Evolutionary conservation across 30 jellyfish, hydroid and myxozoan species (phyloP).

Genomic region (Chrysaora quinquecirrha): DNA sequence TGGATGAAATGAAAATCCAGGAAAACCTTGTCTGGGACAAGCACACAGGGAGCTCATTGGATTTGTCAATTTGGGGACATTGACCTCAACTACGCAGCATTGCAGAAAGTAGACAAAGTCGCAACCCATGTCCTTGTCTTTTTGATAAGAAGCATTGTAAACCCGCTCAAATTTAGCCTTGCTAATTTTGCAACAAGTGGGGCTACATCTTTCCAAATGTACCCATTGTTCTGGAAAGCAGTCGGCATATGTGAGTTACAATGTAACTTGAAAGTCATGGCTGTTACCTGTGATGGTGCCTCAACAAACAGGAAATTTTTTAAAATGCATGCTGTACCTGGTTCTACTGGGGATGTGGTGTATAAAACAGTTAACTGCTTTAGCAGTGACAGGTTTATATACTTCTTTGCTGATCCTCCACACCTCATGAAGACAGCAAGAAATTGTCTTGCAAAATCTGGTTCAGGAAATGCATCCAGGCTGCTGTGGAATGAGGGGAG

Average conservation of each 20-base stretch:
- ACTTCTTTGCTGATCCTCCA: neutral
- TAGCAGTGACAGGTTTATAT: neutral
- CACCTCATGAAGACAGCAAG: neutral
- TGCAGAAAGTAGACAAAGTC: neutral
- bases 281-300: neutral
- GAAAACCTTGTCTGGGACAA: neutral
- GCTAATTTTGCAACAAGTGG: neutral
- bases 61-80: neutral
- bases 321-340: neutral
- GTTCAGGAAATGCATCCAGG: neutral
- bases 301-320: neutral
- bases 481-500: neutral
- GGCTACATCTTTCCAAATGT: neutral
- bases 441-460: neutral
- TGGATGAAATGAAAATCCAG: neutral
- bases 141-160: neutral
- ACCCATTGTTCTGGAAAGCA: neutral
- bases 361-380: neutral
- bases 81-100: neutral
- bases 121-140: neutral
- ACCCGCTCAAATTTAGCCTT: constrained; percentile 6
- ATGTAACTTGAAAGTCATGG: neutral
- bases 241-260: neutral
- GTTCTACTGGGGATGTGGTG: neutral
- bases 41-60: neutral